These are phyloP conservation scores for Schizothorax lantsangensis DNA, from an alignment of 2,797 vertebrate species.

Conservation along the genomic window DNA sequence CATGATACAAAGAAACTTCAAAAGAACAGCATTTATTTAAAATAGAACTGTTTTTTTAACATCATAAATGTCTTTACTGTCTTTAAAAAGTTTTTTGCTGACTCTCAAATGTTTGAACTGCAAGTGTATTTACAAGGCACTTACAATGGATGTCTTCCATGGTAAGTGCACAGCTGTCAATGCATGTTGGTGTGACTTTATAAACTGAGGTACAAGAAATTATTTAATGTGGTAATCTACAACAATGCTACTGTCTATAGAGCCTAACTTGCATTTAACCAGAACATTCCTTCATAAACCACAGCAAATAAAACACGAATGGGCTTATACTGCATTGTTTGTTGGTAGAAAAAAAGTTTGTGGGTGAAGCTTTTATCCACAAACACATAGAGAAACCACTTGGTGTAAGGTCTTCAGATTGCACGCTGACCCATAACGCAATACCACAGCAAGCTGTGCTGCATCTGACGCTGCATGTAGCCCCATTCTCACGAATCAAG, in stretches of 20 bases:
- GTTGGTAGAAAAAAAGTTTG: neutral
- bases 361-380: conserved; percentile 4
- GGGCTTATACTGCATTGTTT: neutral
- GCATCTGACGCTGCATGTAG: neutral
- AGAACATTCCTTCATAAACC: neutral
- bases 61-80: neutral
- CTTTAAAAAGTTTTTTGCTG: neutral
- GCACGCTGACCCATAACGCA: conserved; percentile 6
- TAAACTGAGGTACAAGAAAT: neutral
- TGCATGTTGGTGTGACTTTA: neutral
- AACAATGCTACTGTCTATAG: neutral
- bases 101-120: neutral
- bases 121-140: neutral
- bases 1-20: neutral
- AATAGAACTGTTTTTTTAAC: neutral
- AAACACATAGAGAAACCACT: conserved; percentile 23
- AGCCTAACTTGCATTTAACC: neutral
- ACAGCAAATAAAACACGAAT: neutral
- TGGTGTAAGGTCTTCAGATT: neutral
- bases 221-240: neutral
- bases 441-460: neutral
- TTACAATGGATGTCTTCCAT: neutral
- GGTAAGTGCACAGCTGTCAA: neutral
- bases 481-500: conserved; percentile 4
- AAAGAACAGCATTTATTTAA: neutral